Base-by-base conservation (phyloP, 2,888 invertebrate species). In the Teinopalpus imperialis region DNA sequence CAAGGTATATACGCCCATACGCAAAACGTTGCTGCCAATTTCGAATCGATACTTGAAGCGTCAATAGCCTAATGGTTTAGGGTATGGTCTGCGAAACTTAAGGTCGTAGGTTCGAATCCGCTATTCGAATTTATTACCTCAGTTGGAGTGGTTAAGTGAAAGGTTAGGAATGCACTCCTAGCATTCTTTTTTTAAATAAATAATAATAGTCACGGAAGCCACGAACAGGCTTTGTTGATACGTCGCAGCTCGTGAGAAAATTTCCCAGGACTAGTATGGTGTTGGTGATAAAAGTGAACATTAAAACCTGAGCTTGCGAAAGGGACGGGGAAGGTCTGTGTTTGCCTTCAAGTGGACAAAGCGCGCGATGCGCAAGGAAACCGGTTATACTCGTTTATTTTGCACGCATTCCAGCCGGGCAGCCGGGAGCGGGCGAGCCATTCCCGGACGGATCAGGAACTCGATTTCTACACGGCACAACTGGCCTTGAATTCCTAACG, bases 351-450 rank as follows among this genome's bases (percentile, higher is more conserved):
- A 56, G 57, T 55, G 73, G 68, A 73, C 75, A 71, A 75, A 74
- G 81, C 74, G 69, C 69, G 67, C 70, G 75, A 72, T 74, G 76
- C 69, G 75, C 79, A 70, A 67, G 72, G 57, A 63, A 81, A 86
- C 88, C 76, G 74, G 88, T 86, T 68, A 61, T 53, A 74, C 85
- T 80, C 74, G 87, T 87, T 87, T 88, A 86, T 87, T 87, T 87
- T 86, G 86, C 88, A 86, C 80, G 75, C 85, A 87, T 88, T 87
- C 87, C 83, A 69, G 75, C 55, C 72, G 74, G 69, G 69, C 62
- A 57, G 68, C 65, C 74, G 73, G 77, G 81, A 81, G 73, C 69
- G 75, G 74, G 76, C 74, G 77, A 74, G 75, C 71, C 75, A 74
- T 77, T 79, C 82, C 81, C 54, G 58, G 50, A 52, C 69, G 68